Conservation (phyloP, 1,140 invertebrate genomes). For the Protaetia brevitarsis region DNA sequence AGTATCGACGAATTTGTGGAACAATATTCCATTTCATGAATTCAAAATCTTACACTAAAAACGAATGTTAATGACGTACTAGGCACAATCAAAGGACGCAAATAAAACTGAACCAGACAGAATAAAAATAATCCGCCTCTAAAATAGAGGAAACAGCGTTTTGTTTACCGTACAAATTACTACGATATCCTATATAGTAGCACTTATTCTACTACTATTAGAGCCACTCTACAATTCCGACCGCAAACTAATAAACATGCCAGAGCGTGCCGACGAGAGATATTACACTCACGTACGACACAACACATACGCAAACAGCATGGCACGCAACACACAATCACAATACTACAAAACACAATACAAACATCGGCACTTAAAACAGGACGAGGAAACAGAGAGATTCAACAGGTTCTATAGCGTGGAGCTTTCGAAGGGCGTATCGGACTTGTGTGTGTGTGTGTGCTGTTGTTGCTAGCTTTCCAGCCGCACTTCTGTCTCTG, state of each 20-base stretch:
- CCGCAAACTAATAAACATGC: conserved; percentile 17
- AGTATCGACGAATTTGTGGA: too few relatives aligned
- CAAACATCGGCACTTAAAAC: conserved; percentile 14
- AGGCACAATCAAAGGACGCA: too few relatives aligned
- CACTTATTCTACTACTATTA: conserved; percentile 5
- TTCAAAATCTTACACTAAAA: too few relatives aligned
- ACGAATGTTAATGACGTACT: too few relatives aligned
- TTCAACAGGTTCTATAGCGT: conserved; percentile 10
- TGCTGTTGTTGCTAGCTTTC: background rate
- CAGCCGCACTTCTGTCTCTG: too few relatives aligned
- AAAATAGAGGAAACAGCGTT: background rate
- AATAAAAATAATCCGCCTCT: too few relatives aligned
- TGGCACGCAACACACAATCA: too few relatives aligned
- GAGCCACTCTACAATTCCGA: background rate
- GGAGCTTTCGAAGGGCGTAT: background rate
- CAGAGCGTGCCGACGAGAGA: conserved; percentile 12
- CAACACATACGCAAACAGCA: too few relatives aligned
- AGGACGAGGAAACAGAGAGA: conserved; percentile 1
- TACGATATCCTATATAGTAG: conserved; percentile 9
- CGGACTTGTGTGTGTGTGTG: background rate
- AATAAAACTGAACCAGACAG: too few relatives aligned
- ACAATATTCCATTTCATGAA: too few relatives aligned
- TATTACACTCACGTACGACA: background rate
- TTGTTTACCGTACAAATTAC: conserved; percentile 11
- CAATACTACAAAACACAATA: conserved; percentile 6